These are phyloP conservation scores for Lasioglossum albipes DNA, from an alignment of 1,140 invertebrate genomes.

Conservation along the genomic window DNA sequence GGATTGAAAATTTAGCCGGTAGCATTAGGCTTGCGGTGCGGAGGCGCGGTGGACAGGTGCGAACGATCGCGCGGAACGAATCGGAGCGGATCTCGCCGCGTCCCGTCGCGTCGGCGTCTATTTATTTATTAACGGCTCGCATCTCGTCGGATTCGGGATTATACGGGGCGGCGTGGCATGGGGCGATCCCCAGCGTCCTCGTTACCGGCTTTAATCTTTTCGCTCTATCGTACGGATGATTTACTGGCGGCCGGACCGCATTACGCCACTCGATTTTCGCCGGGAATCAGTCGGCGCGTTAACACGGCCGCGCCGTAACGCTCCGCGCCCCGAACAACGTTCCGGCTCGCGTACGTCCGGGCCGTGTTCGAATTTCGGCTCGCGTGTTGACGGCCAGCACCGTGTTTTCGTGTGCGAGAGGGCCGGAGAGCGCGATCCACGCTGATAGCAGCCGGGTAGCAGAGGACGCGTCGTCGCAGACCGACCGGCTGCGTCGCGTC, in stretches of 20 bases:
- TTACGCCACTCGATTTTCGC: conserved; percentile 67
- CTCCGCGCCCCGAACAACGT: conserved; percentile 25
- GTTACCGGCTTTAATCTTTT: conserved; percentile 70
- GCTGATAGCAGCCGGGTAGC: conserved; percentile 7
- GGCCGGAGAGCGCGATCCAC: conserved; percentile 2
- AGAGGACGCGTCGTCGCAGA: conserved; percentile 55
- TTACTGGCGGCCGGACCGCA: conserved; percentile 66
- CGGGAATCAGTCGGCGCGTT: conserved; percentile 40
- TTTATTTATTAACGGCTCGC: conserved; percentile 42
- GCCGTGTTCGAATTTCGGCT: conserved; percentile 40
- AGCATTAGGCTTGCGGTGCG: no score
- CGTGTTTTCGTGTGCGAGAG: conserved; percentile 23
- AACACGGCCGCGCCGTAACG: conserved; percentile 26
- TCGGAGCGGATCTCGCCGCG: not conserved
- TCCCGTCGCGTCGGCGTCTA: conserved; percentile 22
- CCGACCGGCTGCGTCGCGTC: conserved; percentile 40
- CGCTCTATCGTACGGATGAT: conserved; percentile 70
- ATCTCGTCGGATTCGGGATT: conserved; percentile 21
- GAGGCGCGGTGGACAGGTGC: conserved; percentile 15
- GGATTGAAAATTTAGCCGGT: not conserved
- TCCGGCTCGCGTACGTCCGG: conserved; percentile 14
- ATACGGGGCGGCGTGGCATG: not conserved
- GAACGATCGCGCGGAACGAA: conserved; percentile 21
- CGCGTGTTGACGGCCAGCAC: not conserved
- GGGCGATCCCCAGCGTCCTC: conserved; percentile 51